A percentile compares a stretch with the other conserved stretches of the same genome.
Conservation (phyloP, 2,888 invertebrate genomes). For the Philereme transversata region DNA sequence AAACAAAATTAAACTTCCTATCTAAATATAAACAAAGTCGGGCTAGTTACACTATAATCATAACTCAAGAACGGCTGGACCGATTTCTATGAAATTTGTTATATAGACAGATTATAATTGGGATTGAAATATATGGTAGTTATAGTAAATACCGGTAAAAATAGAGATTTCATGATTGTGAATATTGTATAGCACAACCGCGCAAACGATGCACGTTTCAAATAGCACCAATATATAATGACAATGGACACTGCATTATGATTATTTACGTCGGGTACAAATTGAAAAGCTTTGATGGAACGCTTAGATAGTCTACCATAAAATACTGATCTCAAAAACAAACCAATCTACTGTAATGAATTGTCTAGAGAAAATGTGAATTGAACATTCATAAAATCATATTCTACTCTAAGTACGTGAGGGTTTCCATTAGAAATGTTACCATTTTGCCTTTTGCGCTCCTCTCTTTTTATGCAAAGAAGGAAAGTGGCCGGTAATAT, state of each 20-base stretch:
- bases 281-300: not conserved
- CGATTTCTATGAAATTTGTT: too few species aligned
- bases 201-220: too few species aligned
- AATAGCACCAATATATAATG: too few species aligned
- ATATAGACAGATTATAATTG: too few species aligned
- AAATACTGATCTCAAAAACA: not conserved
- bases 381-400: conserved; percentile 19
- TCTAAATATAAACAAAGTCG: too few species aligned
- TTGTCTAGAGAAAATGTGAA: conserved; percentile 10
- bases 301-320: not conserved
- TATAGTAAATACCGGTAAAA: not conserved
- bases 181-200: too few species aligned
- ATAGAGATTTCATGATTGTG: not conserved
- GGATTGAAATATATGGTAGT: too few species aligned
- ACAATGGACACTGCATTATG: not conserved
- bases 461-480: conserved; percentile 56
- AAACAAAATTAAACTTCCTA: not conserved
- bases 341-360: conserved; percentile 2
- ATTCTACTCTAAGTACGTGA: conserved; percentile 15
- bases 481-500: conserved; percentile 59
- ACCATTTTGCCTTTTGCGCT: conserved; percentile 3
- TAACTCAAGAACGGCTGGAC: too few species aligned
- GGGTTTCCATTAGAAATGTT: conserved; percentile 12
- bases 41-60: too few species aligned
- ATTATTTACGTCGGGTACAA: not conserved